Percentiles rank a stretch among this genome's conserved stretches.
Conservation (phyloP, 1,140 invertebrate genomes). For the Helicoverpa armigera region DNA sequence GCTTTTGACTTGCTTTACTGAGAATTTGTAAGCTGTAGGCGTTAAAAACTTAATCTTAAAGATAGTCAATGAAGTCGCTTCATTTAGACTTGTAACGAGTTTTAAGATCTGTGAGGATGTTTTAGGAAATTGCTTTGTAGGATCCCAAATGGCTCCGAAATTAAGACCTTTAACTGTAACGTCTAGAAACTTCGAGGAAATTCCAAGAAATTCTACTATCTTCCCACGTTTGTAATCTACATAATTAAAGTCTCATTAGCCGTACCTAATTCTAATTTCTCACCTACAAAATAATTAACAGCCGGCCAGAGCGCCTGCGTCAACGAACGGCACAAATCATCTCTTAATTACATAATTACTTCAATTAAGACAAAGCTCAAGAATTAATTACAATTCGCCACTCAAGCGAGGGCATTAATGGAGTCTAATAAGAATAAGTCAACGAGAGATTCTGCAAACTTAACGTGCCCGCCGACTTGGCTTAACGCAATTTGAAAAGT, state of each 20-base stretch:
- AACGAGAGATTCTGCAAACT: conserved; percentile 50
- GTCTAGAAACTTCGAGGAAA: neutral
- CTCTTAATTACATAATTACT: conserved; percentile 66
- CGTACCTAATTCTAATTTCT: conserved; percentile 23
- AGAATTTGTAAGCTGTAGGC: conserved; percentile 39
- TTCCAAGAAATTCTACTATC: neutral
- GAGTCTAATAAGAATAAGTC: conserved; percentile 48
- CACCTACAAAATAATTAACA: conserved; percentile 25
- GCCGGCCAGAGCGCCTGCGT: neutral
- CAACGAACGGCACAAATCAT: conserved; percentile 55
- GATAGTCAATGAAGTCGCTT: neutral
- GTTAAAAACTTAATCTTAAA: conserved; percentile 10
- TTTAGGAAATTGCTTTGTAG: too few species aligned
- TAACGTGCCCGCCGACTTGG: conserved; percentile 29
- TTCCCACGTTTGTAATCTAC: too few species aligned
- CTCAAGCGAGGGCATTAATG: conserved; percentile 23
- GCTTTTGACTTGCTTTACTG: conserved; percentile 36
- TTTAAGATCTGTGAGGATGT: too few species aligned
- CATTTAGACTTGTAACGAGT: neutral
- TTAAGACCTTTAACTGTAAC: neutral
- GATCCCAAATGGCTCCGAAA: neutral
- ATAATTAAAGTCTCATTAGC: neutral
- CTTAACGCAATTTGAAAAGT: conserved; percentile 35
- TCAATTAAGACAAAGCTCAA: conserved; percentile 53
- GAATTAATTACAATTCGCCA: conserved; percentile 56